Conservation (phyloP, 37 sponge, comb jelly and placozoan species). For the Beroe ovata region DNA sequence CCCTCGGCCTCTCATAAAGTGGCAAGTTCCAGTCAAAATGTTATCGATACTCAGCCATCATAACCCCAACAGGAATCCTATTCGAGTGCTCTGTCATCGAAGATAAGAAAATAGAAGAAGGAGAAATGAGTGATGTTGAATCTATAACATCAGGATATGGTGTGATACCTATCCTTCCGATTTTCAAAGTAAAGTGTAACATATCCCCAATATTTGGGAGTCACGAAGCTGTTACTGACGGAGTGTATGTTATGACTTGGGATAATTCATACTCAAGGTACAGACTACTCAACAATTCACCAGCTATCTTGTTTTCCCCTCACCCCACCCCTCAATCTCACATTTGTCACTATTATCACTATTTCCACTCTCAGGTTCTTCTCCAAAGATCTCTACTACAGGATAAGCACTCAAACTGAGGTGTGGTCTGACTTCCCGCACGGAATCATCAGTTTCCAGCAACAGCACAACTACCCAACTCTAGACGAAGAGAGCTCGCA, state of each 20-base stretch:
- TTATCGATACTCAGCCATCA: too few relatives aligned
- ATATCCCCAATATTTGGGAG: conserved; percentile 79
- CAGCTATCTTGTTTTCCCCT: too few relatives aligned
- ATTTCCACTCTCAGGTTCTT: conserved; percentile 75
- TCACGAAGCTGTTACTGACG: conserved; percentile 81
- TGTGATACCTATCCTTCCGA: conserved; percentile 79
- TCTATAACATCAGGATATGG: conserved; percentile 58
- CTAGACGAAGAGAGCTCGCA: conserved; percentile 16
- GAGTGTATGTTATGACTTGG: conserved; percentile 85
- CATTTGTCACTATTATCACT: neutral
- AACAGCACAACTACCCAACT: neutral
- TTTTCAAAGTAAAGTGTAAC: conserved; percentile 78
- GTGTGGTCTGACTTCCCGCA: conserved; percentile 12
- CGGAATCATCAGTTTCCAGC: conserved; percentile 56
- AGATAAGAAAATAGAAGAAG: conserved; percentile 47
- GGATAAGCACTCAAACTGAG: conserved; percentile 80
- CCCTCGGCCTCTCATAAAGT: neutral
- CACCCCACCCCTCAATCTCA: neutral
- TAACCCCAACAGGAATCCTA: conserved; percentile 64
- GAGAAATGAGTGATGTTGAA: conserved; percentile 48
- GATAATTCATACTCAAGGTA: conserved; percentile 96
- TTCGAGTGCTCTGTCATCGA: conserved; percentile 61
- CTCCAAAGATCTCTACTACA: conserved; percentile 89
- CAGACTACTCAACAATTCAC: too few relatives aligned
- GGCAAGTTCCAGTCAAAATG: too few relatives aligned